phyloP scores from a whole-genome alignment of 2,797 vertebrate genomes.

The Aulostomus chinensis region DNA sequence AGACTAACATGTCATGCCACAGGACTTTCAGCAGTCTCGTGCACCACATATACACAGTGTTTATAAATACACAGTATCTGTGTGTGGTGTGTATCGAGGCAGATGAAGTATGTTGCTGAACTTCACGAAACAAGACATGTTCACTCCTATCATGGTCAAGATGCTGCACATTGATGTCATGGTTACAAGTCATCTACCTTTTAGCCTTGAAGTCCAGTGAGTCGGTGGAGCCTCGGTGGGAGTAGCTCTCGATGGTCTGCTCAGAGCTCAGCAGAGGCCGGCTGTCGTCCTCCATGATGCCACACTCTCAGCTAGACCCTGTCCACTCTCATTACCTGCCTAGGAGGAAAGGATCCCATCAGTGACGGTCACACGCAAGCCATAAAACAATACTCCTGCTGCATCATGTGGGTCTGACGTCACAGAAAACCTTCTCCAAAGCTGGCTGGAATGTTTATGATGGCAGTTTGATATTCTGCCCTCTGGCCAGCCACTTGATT shows the following conservation, averaged over 20 bases:
- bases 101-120: too few relatives aligned
- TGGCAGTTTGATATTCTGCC: too few relatives aligned
- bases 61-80: too few relatives aligned
- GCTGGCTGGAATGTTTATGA: too few relatives aligned
- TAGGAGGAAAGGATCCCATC: conserved; percentile 8
- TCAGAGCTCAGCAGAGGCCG: conserved; percentile 71
- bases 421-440: not conserved
- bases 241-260: conserved; percentile 53
- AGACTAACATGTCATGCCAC: too few relatives aligned
- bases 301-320: conserved; percentile 21
- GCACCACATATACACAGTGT: too few relatives aligned
- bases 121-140: too few relatives aligned
- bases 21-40: too few relatives aligned
- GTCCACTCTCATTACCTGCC: conserved; percentile 61
- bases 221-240: conserved; percentile 64
- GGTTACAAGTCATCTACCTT: conserved; percentile 63
- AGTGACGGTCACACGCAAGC: too few relatives aligned
- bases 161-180: conserved; percentile 1
- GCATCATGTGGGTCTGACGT: not conserved
- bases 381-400: too few relatives aligned
- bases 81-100: not conserved
- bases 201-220: conserved; percentile 74
- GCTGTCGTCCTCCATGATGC: conserved; percentile 77
- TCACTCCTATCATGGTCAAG: conserved; percentile 1
- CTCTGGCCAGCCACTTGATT: too few relatives aligned